Conservation (phyloP, 64 coral and sea anemone species). For the Hydrozoanthus tunicans region DNA sequence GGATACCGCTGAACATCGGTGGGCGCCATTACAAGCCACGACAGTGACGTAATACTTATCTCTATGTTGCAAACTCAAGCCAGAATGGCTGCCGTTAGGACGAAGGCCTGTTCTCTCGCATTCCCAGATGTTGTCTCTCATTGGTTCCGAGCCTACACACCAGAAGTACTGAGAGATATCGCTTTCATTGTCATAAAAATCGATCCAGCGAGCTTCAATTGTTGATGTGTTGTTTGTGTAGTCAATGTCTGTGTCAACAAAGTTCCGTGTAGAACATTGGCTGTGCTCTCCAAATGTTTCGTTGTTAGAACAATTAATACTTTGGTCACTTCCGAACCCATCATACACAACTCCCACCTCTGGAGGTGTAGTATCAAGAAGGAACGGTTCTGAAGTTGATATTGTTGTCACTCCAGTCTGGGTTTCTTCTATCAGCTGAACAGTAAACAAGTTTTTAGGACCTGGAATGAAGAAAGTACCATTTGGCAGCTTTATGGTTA, state of each 20-base stretch:
- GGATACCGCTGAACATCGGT: conserved; percentile 51
- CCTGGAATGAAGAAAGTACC: conserved; percentile 65
- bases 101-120: conserved; percentile 39
- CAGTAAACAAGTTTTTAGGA: conserved; percentile 57
- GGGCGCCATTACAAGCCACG: conserved; percentile 47
- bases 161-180: conserved; percentile 57
- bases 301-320: conserved; percentile 79
- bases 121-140: conserved; percentile 22
- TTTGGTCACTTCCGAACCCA: conserved; percentile 75
- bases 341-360: conserved; percentile 73
- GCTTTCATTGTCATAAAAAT: conserved; percentile 83
- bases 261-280: conserved; percentile 84
- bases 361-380: conserved; percentile 72
- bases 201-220: conserved; percentile 78
- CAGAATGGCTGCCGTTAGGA: conserved; percentile 59
- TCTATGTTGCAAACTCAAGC: conserved; percentile 44
- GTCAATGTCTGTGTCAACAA: conserved; percentile 82
- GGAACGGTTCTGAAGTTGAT: conserved; percentile 66
- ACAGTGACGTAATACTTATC: conserved; percentile 44
- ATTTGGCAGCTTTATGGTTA: conserved; percentile 26
- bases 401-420: conserved; percentile 48
- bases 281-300: conserved; percentile 78
- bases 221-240: conserved; percentile 72
- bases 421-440: conserved; percentile 63
- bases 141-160: conserved; percentile 12